phyloP scores from a whole-genome alignment of 2,888 invertebrate genomes.

The Pandemis cinnamomeana region DNA sequence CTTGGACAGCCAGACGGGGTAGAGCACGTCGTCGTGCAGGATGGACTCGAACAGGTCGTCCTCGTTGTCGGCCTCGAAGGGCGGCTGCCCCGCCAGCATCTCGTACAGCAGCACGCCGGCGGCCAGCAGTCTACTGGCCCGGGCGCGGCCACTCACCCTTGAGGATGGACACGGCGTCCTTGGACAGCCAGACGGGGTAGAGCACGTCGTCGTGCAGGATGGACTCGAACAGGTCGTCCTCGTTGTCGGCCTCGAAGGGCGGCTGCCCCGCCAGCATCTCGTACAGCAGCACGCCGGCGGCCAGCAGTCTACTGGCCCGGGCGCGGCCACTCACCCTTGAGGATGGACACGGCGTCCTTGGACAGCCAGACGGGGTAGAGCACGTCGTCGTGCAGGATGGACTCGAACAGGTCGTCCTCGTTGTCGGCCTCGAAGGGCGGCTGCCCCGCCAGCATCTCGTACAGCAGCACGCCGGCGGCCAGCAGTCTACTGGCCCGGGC shows the following conservation, averaged over 20 bases:
- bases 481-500: no score
- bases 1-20: conserved; percentile 94
- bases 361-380: no score
- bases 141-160: conserved; percentile 57
- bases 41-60: conserved; percentile 99
- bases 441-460: no score
- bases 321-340: conserved; percentile 46
- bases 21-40: conserved; percentile 98
- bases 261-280: conserved; percentile 99
- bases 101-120: conserved; percentile 98
- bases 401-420: no score
- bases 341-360: no score
- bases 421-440: no score
- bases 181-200: conserved; percentile 95
- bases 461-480: no score
- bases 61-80: conserved; percentile 99
- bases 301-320: conserved; percentile 86
- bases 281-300: conserved; percentile 98
- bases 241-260: conserved; percentile 99
- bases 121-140: no score
- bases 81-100: conserved; percentile 99
- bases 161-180: conserved; percentile 76
- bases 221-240: conserved; percentile 99
- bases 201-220: conserved; percentile 99
- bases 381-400: no score